These are phyloP conservation scores for Leptocoma aspasia DNA, from an alignment of 2,113 vertebrate genomes.

Conservation along the genomic window DNA sequence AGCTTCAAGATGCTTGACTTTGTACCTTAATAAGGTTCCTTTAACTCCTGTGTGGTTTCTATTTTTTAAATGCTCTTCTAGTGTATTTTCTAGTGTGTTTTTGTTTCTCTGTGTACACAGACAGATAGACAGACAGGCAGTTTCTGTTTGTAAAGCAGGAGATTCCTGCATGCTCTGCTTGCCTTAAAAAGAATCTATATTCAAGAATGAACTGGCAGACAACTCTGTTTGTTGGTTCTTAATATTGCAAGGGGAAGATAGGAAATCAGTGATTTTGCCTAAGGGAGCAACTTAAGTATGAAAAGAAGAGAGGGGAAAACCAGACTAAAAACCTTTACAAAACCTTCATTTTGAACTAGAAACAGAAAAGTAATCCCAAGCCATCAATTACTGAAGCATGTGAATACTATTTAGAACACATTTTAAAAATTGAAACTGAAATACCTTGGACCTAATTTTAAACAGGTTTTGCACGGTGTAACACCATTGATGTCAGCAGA, in stretches of 20 bases:
- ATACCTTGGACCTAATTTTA: constrained; percentile 19
- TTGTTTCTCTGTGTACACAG: background rate
- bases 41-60: background rate
- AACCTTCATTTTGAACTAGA: background rate
- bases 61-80: background rate
- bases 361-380: background rate
- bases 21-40: background rate
- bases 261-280: constrained; percentile 9
- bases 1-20: background rate
- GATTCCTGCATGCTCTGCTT: background rate
- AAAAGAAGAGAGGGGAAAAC: background rate
- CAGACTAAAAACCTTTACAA: background rate
- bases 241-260: background rate
- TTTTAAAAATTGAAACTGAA: constrained; percentile 33
- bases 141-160: background rate
- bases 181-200: background rate
- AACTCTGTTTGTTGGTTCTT: background rate
- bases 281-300: background rate
- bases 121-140: background rate
- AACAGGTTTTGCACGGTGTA: constrained; percentile 40
- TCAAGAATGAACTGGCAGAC: background rate
- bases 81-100: background rate
- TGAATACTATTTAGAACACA: constrained; percentile 10
- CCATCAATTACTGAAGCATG: background rate
- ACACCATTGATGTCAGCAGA: constrained; percentile 36